Percentiles rank a stretch among this genome's conserved stretches.
Evolutionary conservation across 2,797 vertebrate species (phyloP).

Genomic region (Pagetopsis macropterus): DNA sequence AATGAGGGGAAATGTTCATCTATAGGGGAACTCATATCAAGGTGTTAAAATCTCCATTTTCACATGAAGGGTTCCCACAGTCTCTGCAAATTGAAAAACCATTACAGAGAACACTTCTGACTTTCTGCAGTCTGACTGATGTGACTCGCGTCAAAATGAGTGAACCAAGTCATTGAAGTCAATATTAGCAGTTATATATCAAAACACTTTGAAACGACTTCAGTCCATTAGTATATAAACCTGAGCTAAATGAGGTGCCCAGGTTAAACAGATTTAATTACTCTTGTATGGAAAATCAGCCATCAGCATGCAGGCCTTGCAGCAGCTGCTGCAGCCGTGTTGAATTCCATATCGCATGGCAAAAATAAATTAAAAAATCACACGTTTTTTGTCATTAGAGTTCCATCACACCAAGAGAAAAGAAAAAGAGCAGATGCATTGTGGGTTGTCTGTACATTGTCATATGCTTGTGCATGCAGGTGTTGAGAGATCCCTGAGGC

Average conservation of each 20-base stretch:
- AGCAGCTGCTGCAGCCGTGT: conserved; percentile 18
- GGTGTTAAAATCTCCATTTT: conserved; percentile 75
- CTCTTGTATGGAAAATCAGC: not conserved
- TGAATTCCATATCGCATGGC: conserved; percentile 23
- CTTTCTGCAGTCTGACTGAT: conserved; percentile 7
- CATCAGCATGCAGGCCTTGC: conserved; percentile 15
- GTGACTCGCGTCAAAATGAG: not conserved
- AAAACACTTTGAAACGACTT: not conserved
- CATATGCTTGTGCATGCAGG: conserved; percentile 48
- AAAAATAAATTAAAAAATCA: not conserved
- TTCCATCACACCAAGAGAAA: not conserved
- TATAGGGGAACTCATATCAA: conserved; percentile 74
- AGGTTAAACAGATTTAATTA: not conserved
- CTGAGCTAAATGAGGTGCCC: not conserved
- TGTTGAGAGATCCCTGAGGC: conserved; percentile 59
- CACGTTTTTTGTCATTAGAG: conserved; percentile 6
- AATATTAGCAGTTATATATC: not conserved
- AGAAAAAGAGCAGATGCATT: conserved; percentile 26
- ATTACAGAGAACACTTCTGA: conserved; percentile 13
- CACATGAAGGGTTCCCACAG: conserved; percentile 56
- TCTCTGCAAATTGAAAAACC: conserved; percentile 34
- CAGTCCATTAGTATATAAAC: not conserved
- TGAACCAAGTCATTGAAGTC: conserved; percentile 25
- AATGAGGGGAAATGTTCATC: conserved; percentile 82
- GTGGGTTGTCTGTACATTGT: conserved; percentile 48